These are phyloP conservation scores for Galaxias olidus DNA, from an alignment of 2,797 vertebrate genomes.

Conservation along the genomic window DNA sequence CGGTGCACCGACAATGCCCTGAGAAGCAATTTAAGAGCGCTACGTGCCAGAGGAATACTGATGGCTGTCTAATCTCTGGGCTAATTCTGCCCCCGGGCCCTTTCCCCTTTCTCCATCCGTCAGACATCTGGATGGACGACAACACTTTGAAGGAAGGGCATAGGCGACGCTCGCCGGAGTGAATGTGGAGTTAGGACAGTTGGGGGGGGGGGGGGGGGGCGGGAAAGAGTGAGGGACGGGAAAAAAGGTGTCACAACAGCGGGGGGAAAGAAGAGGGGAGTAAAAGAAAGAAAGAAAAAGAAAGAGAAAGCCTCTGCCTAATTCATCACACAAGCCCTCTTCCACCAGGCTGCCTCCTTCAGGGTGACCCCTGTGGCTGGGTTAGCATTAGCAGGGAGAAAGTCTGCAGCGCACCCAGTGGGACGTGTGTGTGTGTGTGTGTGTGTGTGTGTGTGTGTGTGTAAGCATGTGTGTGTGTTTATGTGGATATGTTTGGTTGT, in stretches of 20 bases:
- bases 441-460: too few species aligned
- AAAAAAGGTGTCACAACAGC: neutral
- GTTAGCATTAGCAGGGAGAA: neutral
- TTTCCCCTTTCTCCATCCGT: slow-evolving; percentile 30
- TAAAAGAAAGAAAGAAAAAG: neutral
- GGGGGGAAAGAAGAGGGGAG: neutral
- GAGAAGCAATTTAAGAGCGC: slow-evolving; percentile 52
- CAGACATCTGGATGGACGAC: slow-evolving; percentile 23
- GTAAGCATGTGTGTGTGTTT: too few species aligned
- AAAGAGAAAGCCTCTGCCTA: slow-evolving; percentile 1
- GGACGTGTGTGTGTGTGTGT: slow-evolving; percentile 20
- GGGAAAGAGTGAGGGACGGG: neutral
- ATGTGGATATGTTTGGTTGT: too few species aligned
- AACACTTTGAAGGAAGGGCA: slow-evolving; percentile 10
- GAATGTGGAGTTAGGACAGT: slow-evolving; percentile 34
- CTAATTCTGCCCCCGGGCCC: slow-evolving; percentile 38
- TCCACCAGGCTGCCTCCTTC: slow-evolving; percentile 32
- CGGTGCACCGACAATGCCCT: slow-evolving; percentile 42
- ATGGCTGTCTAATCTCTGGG: slow-evolving; percentile 47
- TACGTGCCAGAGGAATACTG: slow-evolving; percentile 49
- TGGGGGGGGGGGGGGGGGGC: neutral
- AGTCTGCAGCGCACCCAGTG: slow-evolving; percentile 21
- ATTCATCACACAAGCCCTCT: slow-evolving; percentile 44
- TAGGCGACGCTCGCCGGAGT: slow-evolving; percentile 10
- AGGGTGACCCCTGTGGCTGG: slow-evolving; percentile 33